These are phyloP conservation scores for Ophraella communa DNA, from an alignment of 2,888 invertebrate species.

Conservation along the genomic window DNA sequence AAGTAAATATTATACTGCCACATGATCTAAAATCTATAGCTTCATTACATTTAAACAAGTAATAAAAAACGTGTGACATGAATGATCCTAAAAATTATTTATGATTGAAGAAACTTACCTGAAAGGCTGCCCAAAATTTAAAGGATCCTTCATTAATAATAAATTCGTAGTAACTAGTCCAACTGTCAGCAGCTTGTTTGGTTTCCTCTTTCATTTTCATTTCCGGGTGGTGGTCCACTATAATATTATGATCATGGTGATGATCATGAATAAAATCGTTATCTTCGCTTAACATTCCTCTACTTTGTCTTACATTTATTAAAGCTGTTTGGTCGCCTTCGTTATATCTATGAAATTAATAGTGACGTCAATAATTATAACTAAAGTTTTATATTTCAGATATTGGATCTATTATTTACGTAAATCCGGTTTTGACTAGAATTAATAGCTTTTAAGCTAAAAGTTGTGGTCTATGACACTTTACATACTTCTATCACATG, in stretches of 20 bases:
- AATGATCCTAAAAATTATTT: too few relatives aligned
- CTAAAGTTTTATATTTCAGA: too few relatives aligned
- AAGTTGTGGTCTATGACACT: too few relatives aligned
- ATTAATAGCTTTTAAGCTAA: too few relatives aligned
- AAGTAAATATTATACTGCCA: not conserved
- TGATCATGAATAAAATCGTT: constrained; percentile 63
- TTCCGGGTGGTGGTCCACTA: constrained; percentile 57
- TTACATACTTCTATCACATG: too few relatives aligned
- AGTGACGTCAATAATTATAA: not conserved
- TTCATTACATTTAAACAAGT: too few relatives aligned
- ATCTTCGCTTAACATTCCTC: constrained; percentile 62
- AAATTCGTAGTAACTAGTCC: constrained; percentile 85
- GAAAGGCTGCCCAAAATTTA: constrained; percentile 88
- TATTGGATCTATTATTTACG: too few relatives aligned
- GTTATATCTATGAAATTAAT: constrained; percentile 45
- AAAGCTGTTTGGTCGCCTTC: constrained; percentile 54
- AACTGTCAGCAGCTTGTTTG: constrained; percentile 73
- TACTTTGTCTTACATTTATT: constrained; percentile 48
- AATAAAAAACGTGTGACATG: too few relatives aligned
- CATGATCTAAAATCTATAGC: too few relatives aligned
- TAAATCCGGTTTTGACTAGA: too few relatives aligned
- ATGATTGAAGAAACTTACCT: constrained; percentile 71
- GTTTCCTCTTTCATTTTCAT: constrained; percentile 61
- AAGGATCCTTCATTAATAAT: constrained; percentile 87
- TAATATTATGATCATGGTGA: constrained; percentile 57